phyloP scores from a whole-genome alignment of 2,888 invertebrate genomes.

The Caenorhabditis auriculariae region DNA sequence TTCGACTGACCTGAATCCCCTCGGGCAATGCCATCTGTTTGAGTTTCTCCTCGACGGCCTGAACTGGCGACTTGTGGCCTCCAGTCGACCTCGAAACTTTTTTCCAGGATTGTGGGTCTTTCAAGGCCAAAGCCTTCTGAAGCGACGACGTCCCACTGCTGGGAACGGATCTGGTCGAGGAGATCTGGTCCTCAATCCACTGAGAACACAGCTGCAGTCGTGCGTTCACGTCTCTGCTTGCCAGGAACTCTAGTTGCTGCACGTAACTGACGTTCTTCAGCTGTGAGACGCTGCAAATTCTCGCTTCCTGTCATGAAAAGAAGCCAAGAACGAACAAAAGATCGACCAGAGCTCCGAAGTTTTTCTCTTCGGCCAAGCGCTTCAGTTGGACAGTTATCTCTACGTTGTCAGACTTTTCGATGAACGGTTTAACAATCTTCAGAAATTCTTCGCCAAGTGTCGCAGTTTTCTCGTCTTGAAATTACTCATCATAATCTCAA shows the following conservation, averaged over 20 bases:
- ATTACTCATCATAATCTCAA: too few relatives aligned
- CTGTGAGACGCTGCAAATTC: conserved; percentile 8
- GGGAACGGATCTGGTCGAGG: not conserved
- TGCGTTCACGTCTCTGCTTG: conserved; percentile 25
- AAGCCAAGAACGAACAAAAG: conserved; percentile 23
- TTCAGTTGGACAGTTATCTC: conserved; percentile 3
- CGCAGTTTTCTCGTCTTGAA: too few relatives aligned
- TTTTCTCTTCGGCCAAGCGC: conserved; percentile 11
- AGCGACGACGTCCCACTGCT: not conserved
- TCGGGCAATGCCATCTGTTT: conserved; percentile 30
- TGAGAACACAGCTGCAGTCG: conserved; percentile 36
- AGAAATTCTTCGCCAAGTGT: too few relatives aligned
- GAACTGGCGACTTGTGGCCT: conserved; percentile 11
- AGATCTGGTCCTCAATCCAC: conserved; percentile 28
- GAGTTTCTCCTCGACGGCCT: conserved; percentile 37
- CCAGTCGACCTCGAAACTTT: too few relatives aligned
- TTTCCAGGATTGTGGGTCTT: too few relatives aligned
- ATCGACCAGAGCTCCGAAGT: conserved; percentile 27
- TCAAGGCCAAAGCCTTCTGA: too few relatives aligned
- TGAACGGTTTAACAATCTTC: too few relatives aligned
- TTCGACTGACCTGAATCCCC: conserved; percentile 21
- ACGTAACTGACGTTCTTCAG: conserved; percentile 25
- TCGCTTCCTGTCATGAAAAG: not conserved
- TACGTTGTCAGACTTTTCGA: too few relatives aligned
- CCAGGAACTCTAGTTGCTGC: conserved; percentile 38